Conservation (phyloP, 2,888 invertebrate genomes). For the Euphydryas editha region DNA sequence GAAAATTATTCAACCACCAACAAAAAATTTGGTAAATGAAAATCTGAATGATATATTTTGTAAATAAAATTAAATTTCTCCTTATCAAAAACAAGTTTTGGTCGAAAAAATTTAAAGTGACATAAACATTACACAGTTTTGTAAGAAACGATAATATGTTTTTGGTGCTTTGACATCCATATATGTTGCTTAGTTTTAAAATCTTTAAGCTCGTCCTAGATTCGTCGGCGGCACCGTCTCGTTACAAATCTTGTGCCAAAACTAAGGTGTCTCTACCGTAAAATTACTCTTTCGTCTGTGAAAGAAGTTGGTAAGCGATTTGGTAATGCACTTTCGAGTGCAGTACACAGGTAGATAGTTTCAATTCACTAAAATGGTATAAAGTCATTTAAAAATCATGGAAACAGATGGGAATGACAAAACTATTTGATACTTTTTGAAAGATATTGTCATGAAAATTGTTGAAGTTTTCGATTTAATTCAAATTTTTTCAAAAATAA, state of each 20-base stretch:
- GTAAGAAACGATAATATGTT: constrained; percentile 27
- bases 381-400: constrained; percentile 10
- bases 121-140: constrained; percentile 30
- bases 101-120: constrained; percentile 28
- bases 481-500: background rate
- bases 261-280: constrained; percentile 54
- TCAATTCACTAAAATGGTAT: constrained; percentile 1
- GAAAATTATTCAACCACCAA: constrained; percentile 5
- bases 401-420: background rate
- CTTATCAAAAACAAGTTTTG: constrained; percentile 12
- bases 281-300: constrained; percentile 54
- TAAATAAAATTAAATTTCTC: constrained; percentile 23
- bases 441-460: background rate
- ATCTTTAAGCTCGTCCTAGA: constrained; percentile 35
- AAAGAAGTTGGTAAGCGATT: constrained; percentile 68
- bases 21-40: constrained; percentile 4
- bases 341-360: constrained; percentile 1
- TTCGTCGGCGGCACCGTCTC: constrained; percentile 33
- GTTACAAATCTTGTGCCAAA: constrained; percentile 45
- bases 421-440: background rate
- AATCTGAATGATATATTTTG: constrained; percentile 15
- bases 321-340: constrained; percentile 71
- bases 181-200: constrained; percentile 39
- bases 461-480: background rate
- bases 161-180: constrained; percentile 33